Evolutionary conservation across 2,888 invertebrate genomes (phyloP).

Genomic region (Clusia tigrina): DNA sequence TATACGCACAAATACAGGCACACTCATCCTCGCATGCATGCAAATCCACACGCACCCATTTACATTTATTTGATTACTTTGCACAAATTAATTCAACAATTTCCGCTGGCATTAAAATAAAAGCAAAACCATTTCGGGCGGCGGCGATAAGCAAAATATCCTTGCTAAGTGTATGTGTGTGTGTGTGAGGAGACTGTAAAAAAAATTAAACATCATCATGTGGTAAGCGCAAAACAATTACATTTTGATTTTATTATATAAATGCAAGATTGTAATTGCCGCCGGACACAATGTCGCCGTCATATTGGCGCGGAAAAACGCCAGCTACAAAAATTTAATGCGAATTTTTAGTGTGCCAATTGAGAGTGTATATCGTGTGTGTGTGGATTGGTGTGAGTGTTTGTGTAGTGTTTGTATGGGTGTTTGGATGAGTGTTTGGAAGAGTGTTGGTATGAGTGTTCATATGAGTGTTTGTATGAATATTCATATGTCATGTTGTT

Average conservation of each 20-base stretch:
- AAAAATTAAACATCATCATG: constrained; percentile 34
- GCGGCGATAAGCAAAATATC: background rate
- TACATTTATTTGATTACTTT: constrained; percentile 20
- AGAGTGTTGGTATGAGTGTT: no score
- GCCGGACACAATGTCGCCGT: background rate
- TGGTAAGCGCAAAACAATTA: constrained; percentile 49
- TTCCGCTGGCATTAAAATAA: constrained; percentile 9
- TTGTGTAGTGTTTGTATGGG: no score
- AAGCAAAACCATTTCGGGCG: background rate
- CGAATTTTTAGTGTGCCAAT: no score
- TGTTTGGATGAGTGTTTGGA: no score
- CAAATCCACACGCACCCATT: constrained; percentile 9
- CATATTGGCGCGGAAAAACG: no score
- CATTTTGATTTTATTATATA: constrained; percentile 26
- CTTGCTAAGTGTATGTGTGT: background rate
- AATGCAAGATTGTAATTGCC: background rate
- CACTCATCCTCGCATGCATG: background rate
- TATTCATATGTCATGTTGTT: no score
- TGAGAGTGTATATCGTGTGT: no score
- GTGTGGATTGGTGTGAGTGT: no score
- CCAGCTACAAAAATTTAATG: no score
- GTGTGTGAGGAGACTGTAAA: constrained; percentile 30
- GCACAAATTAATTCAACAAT: constrained; percentile 20
- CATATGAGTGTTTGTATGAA: no score
- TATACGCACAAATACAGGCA: no score